Evolutionary conservation across 2,113 vertebrate species (phyloP).

Genomic region (Nyctereutes procyonoides): DNA sequence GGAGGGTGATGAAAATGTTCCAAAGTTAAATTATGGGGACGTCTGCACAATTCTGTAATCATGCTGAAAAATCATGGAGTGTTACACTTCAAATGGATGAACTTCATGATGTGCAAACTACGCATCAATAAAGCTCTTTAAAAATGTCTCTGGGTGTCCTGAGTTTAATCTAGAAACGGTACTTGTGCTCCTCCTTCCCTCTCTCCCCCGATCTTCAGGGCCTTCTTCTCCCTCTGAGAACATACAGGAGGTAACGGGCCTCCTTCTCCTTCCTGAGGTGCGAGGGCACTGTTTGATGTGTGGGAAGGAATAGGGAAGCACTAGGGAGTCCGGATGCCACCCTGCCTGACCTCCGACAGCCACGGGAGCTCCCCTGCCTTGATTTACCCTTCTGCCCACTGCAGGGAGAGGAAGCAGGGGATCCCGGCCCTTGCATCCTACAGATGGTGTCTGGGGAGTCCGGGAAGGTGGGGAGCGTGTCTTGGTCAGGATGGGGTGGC

Average conservation of each 20-base stretch:
- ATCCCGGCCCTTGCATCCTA: not conserved
- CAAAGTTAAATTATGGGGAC: not conserved
- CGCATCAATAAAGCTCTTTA: slow-evolving; percentile 28
- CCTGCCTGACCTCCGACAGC: not conserved
- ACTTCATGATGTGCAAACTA: not conserved
- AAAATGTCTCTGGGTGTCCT: not conserved
- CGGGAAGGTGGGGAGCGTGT: not conserved
- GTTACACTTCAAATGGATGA: slow-evolving; percentile 8
- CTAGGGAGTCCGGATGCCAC: not conserved
- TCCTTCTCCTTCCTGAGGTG: not conserved
- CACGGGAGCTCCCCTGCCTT: not conserved
- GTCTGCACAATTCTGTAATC: not conserved
- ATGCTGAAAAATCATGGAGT: not conserved
- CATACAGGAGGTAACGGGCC: not conserved
- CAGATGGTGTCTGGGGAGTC: not conserved
- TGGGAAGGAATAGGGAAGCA: not conserved
- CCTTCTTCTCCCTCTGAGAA: not conserved
- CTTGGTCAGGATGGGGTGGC: not conserved
- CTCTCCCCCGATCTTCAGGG: too few species aligned
- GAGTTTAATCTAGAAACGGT: slow-evolving; percentile 5
- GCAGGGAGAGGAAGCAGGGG: not conserved
- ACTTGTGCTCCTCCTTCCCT: not conserved
- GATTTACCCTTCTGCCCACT: not conserved
- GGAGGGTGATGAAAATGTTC: not conserved
- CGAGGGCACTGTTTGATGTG: too few species aligned